A percentile compares a stretch with the other conserved stretches of the same genome.
Evolutionary conservation across 2,113 vertebrate genomes (phyloP).

Genomic region (Salvelinus fontinalis): DNA sequence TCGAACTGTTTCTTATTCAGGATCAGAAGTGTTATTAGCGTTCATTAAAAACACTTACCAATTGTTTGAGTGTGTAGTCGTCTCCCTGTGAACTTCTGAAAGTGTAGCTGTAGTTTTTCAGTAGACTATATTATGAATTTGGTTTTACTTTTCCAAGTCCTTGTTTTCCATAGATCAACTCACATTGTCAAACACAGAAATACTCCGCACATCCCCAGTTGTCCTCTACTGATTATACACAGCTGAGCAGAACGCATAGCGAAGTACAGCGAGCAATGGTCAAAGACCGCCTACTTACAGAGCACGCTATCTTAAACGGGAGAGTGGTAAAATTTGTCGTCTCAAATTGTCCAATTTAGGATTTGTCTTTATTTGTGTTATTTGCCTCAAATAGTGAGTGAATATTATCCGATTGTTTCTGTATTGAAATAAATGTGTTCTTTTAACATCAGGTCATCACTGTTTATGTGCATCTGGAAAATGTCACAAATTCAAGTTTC

Average conservation of each 20-base stretch:
- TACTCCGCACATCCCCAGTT: constrained; percentile 21
- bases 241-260: constrained; percentile 11
- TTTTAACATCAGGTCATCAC: too few species aligned
- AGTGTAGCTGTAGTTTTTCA: neutral
- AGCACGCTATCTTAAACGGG: constrained; percentile 1
- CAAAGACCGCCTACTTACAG: constrained; percentile 46
- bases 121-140: neutral
- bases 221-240: constrained; percentile 17
- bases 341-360: neutral
- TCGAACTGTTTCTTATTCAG: neutral
- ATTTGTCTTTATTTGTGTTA: too few species aligned
- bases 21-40: neutral
- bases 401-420: too few species aligned
- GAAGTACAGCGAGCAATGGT: constrained; percentile 16
- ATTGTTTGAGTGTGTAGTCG: neutral
- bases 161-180: constrained; percentile 23
- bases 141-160: neutral
- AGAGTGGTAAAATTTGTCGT: neutral
- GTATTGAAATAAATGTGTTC: too few species aligned
- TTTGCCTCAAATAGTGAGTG: too few species aligned
- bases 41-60: constrained; percentile 16
- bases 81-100: neutral
- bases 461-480: neutral
- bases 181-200: constrained; percentile 48
- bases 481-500: neutral